These are phyloP conservation scores for Sphenodon punctatus DNA, from an alignment of 2,797 vertebrate genomes.

Conservation along the genomic window DNA sequence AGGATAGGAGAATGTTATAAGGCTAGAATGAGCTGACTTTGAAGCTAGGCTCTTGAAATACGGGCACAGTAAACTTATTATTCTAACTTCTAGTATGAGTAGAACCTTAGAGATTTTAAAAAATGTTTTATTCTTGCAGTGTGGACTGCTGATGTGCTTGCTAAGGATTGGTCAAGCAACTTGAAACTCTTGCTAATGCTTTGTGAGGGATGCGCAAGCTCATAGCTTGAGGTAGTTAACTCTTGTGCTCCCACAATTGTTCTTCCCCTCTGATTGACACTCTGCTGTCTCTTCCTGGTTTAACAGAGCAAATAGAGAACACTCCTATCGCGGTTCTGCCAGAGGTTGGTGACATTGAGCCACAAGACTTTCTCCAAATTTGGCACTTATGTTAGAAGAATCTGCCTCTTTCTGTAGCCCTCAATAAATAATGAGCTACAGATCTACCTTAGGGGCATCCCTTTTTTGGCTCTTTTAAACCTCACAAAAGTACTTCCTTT, in stretches of 20 bases:
- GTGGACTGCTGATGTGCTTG: neutral
- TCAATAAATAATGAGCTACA: no score
- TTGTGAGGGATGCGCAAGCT: neutral
- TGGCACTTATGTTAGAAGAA: neutral
- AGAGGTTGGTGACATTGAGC: neutral
- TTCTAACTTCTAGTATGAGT: no score
- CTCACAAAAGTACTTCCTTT: neutral
- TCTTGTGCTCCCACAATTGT: neutral
- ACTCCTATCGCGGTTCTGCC: neutral
- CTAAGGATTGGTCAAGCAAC: neutral
- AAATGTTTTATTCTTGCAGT: neutral
- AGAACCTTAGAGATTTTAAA: neutral
- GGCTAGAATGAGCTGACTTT: neutral
- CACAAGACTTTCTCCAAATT: neutral
- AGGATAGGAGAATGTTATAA: accelerated
- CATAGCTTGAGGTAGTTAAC: neutral
- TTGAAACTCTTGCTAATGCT: neutral
- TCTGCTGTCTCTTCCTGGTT: neutral
- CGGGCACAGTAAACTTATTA: neutral
- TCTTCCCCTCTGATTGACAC: neutral
- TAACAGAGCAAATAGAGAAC: neutral
- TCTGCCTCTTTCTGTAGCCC: neutral
- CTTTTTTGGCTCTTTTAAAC: no score
- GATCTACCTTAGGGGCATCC: no score
- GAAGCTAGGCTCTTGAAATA: neutral